Evolutionary conservation across 2,113 vertebrate species (phyloP), one percentile per base, ranked within the genome.

Genomic region (Scalopus aquaticus): DNA sequence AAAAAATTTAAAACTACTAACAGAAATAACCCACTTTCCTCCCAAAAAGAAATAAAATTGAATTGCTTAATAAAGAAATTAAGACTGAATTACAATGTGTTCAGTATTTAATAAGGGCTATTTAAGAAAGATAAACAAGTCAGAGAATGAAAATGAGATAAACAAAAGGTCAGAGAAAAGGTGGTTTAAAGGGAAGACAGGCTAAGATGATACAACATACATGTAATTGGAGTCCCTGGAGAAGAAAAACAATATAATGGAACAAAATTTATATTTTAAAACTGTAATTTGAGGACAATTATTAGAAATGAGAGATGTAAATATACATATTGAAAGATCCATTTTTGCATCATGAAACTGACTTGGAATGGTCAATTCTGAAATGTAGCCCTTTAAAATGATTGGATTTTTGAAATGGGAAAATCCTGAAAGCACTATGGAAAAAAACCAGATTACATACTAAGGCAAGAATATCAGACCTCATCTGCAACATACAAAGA

Each of bases 1-100:
- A 69, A 85, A 95, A 67, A 42, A 24, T 42, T 76, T 72, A 81
- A 94, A 84, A 44, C 49, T 80, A 42, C 22, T 87, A 93, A 65
- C 7, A 42, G 37, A 72, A 81, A 81, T 32, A 81, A 3, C 44
- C n/a, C 6, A 17, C 8, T 32, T 30, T 39, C 35, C 35, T 19
- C 19, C 13, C 2, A 24, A 24, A 87, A 24, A 51, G 30, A 81
- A 74, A 81, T 30, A 46, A 81, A 93, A 65, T 64, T 80, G 70
- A 87, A 72, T 72, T 93, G 56, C 30, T 44, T 65, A 65, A 37
- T 70, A 84, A 84, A 67, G n/a, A 65, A 84, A 84, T 76, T 83
- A 74, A 80, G 26, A 12, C 49, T 85, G 49, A 77, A 64, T 80
- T 73, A 88, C 79, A 65, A 1, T 35, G 37, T 74, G 6, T 30